Evolutionary conservation across 2,888 invertebrate species (phyloP).

Genomic region (Lomographa bimaculata): DNA sequence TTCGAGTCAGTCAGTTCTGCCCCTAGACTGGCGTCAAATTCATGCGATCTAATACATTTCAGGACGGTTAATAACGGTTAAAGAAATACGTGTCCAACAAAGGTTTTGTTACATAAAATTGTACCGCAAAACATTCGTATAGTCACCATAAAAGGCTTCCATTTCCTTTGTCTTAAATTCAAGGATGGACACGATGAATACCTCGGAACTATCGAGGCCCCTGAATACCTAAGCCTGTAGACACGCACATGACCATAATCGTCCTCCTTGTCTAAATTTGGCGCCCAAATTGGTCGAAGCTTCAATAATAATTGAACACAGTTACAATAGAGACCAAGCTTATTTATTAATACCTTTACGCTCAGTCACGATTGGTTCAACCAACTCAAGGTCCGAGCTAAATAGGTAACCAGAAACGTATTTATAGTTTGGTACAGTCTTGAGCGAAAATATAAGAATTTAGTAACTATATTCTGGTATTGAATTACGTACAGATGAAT

Average conservation of each 20-base stretch:
- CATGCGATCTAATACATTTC: too few relatives aligned
- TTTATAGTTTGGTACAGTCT: conserved; percentile 40
- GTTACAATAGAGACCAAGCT: conserved; percentile 47
- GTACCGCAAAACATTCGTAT: too few relatives aligned
- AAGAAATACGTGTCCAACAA: too few relatives aligned
- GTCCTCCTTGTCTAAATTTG: conserved; percentile 38
- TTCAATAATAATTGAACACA: conserved; percentile 57
- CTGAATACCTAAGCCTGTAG: conserved; percentile 5
- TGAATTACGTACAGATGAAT: too few relatives aligned
- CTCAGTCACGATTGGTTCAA: conserved; percentile 57
- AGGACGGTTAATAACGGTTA: too few relatives aligned
- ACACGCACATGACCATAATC: conserved; percentile 29
- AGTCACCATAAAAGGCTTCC: too few relatives aligned
- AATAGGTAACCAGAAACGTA: conserved; percentile 58
- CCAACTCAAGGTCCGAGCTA: conserved; percentile 54
- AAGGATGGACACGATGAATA: too few relatives aligned
- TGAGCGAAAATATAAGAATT: conserved; percentile 8
- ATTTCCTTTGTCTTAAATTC: too few relatives aligned
- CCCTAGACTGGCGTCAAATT: too few relatives aligned
- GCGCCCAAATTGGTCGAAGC: conserved; percentile 42
- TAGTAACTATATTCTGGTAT: too few relatives aligned
- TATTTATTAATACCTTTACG: conserved; percentile 48
- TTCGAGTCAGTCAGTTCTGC: too few relatives aligned
- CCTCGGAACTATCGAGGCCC: conserved; percentile 3
- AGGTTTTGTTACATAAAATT: too few relatives aligned